Conservation (phyloP, 2,797 vertebrate genomes). For the Melanotaenia parkinsoni region DNA sequence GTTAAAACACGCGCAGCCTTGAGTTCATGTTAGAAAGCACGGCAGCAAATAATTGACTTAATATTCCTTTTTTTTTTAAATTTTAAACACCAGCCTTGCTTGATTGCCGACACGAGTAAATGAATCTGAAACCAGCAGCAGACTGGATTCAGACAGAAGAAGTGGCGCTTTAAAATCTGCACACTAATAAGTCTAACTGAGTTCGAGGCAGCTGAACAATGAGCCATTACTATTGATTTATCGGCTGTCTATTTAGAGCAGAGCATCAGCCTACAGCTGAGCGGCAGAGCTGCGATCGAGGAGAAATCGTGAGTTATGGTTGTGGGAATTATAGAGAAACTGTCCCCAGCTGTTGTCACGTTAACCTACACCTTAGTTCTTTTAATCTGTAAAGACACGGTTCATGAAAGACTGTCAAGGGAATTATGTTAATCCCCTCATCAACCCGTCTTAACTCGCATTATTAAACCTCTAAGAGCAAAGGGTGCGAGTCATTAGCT, state of each 20-base stretch:
- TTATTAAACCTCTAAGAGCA: constrained; percentile 4
- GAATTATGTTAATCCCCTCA: constrained; percentile 32
- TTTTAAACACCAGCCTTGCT: background rate
- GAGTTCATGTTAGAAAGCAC: constrained; percentile 20
- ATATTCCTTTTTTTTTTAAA: background rate
- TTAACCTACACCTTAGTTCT: constrained; percentile 20
- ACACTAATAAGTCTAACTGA: constrained; percentile 49
- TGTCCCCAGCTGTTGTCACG: constrained; percentile 22
- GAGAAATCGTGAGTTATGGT: constrained; percentile 47
- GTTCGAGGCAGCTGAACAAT: constrained; percentile 46
- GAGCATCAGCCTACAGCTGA: constrained; percentile 58
- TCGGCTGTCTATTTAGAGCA: constrained; percentile 58
- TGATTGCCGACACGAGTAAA: constrained; percentile 1
- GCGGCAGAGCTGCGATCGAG: constrained; percentile 43
- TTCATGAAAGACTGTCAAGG: constrained; percentile 12
- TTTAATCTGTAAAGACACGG: background rate
- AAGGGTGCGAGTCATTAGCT: constrained; percentile 8
- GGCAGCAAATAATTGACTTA: background rate
- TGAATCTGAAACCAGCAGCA: background rate
- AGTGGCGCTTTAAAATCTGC: constrained; percentile 55
- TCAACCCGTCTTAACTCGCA: constrained; percentile 12
- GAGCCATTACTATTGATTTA: constrained; percentile 62
- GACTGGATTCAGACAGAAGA: background rate
- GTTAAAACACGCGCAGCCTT: constrained; percentile 7
- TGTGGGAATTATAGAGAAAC: constrained; percentile 18